Evolutionary conservation across 2,888 invertebrate genomes (phyloP).

Genomic region (Callyntrura guangdongensis): DNA sequence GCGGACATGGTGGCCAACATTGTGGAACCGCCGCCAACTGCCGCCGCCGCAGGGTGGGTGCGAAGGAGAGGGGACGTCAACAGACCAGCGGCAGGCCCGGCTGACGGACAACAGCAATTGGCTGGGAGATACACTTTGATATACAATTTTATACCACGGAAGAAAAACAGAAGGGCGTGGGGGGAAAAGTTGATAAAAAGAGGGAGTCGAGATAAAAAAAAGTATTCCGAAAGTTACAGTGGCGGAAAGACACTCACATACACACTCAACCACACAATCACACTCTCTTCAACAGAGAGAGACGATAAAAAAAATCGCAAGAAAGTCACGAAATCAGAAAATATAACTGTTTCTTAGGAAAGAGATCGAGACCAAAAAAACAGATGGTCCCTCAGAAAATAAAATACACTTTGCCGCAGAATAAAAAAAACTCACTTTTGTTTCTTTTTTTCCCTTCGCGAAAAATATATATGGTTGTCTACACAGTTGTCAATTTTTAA

Average conservation of each 20-base stretch:
- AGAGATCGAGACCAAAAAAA: too few relatives aligned
- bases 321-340: too few relatives aligned
- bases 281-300: background rate
- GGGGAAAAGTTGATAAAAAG: slow-evolving; percentile 70
- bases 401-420: too few relatives aligned
- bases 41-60: slow-evolving; percentile 81
- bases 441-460: background rate
- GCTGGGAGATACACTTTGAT: slow-evolving; percentile 85
- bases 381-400: too few relatives aligned
- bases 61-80: slow-evolving; percentile 84
- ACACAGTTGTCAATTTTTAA: too few relatives aligned
- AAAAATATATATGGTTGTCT: too few relatives aligned
- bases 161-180: slow-evolving; percentile 74
- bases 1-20: slow-evolving; percentile 85
- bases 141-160: slow-evolving; percentile 84
- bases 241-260: too few relatives aligned
- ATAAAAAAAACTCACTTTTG: too few relatives aligned
- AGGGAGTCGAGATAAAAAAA: slow-evolving; percentile 46
- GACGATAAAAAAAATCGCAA: too few relatives aligned
- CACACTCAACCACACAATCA: too few relatives aligned
- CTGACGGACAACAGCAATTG: slow-evolving; percentile 85
- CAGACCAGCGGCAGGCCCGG: slow-evolving; percentile 84
- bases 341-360: too few relatives aligned
- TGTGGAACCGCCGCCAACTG: slow-evolving; percentile 51
- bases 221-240: too few relatives aligned